Percentiles rank a stretch among this genome's conserved stretches.
Evolutionary conservation across 2,888 invertebrate genomes (phyloP).

Genomic region (Drosophila leonis): DNA sequence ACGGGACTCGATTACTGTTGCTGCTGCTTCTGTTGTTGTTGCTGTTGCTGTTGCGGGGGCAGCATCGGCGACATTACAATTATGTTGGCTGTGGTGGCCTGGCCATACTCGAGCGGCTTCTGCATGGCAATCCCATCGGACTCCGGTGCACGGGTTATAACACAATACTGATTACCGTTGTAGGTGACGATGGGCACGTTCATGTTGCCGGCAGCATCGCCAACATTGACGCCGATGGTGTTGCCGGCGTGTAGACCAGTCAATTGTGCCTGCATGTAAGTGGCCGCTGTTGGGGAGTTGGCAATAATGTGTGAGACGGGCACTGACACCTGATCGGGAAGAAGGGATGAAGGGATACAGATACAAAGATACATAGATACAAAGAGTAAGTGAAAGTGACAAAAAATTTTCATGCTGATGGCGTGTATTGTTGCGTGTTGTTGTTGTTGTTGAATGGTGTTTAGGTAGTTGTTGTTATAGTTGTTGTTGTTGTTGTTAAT

Average conservation of each 20-base stretch:
- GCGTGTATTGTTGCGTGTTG: conserved; percentile 61
- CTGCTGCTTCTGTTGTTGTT: conserved; percentile 17
- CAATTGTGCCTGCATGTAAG: conserved; percentile 82
- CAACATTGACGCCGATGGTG: conserved; percentile 37
- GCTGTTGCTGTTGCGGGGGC: conserved; percentile 56
- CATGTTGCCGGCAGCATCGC: conserved; percentile 46
- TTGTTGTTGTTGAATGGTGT: conserved; percentile 56
- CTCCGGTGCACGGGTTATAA: conserved; percentile 81
- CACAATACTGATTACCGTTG: conserved; percentile 83
- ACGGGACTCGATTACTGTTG: conserved; percentile 21
- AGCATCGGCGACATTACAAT: conserved; percentile 83
- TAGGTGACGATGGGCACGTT: conserved; percentile 83
- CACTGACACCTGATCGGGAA: conserved; percentile 79
- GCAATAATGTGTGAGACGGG: conserved; percentile 83
- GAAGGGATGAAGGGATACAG: conserved; percentile 55
- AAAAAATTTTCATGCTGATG: conserved; percentile 51
- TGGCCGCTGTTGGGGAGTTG: conserved; percentile 83
- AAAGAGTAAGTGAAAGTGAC: conserved; percentile 55
- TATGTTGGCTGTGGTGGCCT: conserved; percentile 71
- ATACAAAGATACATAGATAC: conserved; percentile 33
- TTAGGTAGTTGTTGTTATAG: conserved; percentile 39
- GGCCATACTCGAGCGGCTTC: conserved; percentile 72
- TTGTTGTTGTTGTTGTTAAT: conserved; percentile 68
- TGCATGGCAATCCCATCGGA: conserved; percentile 75
- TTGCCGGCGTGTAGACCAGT: conserved; percentile 65